Conservation (phyloP, 2,113 vertebrate genomes). For the Raja brachyura region DNA sequence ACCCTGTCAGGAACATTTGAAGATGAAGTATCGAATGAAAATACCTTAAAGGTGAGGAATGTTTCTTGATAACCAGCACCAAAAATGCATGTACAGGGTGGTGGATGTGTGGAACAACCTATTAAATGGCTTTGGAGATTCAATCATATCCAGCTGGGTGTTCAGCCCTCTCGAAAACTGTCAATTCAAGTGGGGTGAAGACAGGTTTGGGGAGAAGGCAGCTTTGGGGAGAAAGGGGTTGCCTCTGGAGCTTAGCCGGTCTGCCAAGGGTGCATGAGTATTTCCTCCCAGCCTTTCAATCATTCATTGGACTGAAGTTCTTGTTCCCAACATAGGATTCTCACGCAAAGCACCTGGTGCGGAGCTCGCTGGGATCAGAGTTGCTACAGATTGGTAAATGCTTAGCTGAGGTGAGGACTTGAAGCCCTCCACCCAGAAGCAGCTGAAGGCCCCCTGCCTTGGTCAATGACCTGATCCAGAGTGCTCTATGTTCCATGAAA, state of each 20-base stretch:
- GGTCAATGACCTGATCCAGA: no score
- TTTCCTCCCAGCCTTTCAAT: background rate
- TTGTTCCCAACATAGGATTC: background rate
- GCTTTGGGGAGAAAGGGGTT: background rate
- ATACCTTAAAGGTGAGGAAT: slow-evolving; percentile 59
- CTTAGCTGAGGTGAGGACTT: background rate
- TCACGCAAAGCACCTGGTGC: no score
- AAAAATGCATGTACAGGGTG: background rate
- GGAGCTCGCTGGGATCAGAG: no score
- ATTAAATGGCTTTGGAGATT: no score
- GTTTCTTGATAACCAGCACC: slow-evolving; percentile 32
- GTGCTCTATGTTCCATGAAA: background rate
- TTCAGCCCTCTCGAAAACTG: background rate
- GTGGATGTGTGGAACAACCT: no score
- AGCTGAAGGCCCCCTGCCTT: no score
- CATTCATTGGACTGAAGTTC: background rate
- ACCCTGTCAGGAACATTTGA: background rate
- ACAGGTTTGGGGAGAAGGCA: background rate
- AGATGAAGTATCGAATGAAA: slow-evolving; percentile 54
- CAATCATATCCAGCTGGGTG: no score
- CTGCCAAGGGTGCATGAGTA: background rate
- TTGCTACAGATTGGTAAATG: no score
- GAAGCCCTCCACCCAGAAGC: background rate
- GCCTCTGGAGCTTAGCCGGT: no score
- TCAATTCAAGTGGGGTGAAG: background rate